A percentile compares a stretch with the other conserved stretches of the same genome.
phyloP scores from a whole-genome alignment of 2,113 vertebrate genomes.

The Anolis sagrei region DNA sequence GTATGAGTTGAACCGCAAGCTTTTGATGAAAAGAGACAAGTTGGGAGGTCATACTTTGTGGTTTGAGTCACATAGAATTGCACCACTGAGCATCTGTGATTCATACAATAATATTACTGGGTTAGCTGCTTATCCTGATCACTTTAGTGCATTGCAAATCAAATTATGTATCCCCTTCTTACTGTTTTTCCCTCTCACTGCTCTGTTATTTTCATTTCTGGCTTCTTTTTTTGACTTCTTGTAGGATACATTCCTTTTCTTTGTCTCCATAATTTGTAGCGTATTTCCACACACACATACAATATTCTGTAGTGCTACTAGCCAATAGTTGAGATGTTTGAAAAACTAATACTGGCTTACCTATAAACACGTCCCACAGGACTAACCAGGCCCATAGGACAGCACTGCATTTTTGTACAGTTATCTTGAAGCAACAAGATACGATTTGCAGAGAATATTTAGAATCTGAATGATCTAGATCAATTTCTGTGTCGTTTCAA shows the following conservation, averaged over 20 bases:
- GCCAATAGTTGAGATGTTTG: too few relatives aligned
- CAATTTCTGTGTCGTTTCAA: too few relatives aligned
- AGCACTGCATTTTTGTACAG: too few relatives aligned
- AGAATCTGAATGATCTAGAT: too few relatives aligned
- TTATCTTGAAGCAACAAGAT: too few relatives aligned
- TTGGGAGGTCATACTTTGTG: neutral
- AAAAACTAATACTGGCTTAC: neutral
- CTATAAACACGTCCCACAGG: too few relatives aligned
- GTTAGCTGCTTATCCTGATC: slow-evolving; percentile 4
- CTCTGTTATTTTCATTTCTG: neutral
- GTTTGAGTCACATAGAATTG: neutral
- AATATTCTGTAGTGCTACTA: neutral
- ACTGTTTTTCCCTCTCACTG: neutral
- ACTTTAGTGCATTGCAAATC: neutral
- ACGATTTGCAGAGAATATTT: too few relatives aligned
- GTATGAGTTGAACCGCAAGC: neutral
- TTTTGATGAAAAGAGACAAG: neutral
- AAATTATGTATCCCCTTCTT: neutral
- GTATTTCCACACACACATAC: neutral
- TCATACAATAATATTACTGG: slow-evolving; percentile 9
- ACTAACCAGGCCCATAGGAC: too few relatives aligned
- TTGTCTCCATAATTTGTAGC: neutral
- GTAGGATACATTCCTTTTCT: neutral
- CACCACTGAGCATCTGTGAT: neutral
- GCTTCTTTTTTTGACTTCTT: neutral